These are phyloP conservation scores for Xiphorhynchus erythropygius DNA, from an alignment of 2,797 vertebrate genomes.

Conservation along the genomic window DNA sequence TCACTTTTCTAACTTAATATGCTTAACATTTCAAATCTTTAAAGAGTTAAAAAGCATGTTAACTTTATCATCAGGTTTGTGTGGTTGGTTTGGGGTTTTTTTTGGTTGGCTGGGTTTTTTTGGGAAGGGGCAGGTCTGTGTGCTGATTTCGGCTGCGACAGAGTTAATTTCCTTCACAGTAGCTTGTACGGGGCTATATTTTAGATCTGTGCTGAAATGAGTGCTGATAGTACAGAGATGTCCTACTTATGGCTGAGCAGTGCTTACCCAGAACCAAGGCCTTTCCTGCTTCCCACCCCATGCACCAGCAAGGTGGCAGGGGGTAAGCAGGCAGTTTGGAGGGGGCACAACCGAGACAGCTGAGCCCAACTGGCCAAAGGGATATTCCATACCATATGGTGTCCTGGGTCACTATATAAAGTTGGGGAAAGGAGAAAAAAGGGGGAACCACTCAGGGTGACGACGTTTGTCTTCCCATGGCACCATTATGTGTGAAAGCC, in stretches of 20 bases:
- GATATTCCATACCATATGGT: background rate
- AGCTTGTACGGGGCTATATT: background rate
- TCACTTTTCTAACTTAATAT: background rate
- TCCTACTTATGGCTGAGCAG: background rate
- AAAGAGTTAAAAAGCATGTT: background rate
- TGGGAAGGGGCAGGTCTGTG: fast-evolving
- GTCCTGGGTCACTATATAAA: background rate
- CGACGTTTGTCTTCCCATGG: background rate
- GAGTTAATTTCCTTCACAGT: background rate
- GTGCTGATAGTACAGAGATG: background rate
- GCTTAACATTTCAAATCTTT: background rate
- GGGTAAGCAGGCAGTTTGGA: background rate
- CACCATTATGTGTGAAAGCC: background rate
- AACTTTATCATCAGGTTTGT: background rate
- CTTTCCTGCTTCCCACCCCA: background rate
- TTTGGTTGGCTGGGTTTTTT: background rate
- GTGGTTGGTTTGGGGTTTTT: background rate
- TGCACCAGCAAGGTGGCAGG: background rate
- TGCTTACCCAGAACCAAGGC: background rate
- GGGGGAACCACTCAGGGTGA: background rate
- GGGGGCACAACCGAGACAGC: background rate
- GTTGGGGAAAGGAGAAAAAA: background rate
- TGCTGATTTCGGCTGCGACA: background rate
- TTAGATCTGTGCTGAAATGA: background rate
- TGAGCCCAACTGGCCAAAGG: background rate